Evolutionary conservation across 2,888 invertebrate genomes (phyloP).

Genomic region (Synanthedon andrenaeformis): DNA sequence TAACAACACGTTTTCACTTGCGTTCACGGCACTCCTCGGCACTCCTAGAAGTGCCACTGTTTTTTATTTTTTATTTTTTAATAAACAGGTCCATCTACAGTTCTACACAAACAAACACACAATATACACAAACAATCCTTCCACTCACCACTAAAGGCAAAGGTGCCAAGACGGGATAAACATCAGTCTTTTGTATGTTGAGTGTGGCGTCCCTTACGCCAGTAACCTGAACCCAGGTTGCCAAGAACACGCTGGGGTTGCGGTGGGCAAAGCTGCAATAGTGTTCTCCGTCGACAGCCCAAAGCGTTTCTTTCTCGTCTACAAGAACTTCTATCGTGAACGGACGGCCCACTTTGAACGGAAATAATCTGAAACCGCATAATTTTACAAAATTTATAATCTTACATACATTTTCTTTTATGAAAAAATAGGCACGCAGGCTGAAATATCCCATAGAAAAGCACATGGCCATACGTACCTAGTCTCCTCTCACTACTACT

Average conservation of each 20-base stretch:
- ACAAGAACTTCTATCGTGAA: slow-evolving; percentile 73
- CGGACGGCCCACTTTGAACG: slow-evolving; percentile 52
- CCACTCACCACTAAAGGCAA: slow-evolving; percentile 27
- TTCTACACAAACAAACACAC: too few species aligned
- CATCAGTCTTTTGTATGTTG: slow-evolving; percentile 67
- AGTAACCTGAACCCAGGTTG: slow-evolving; percentile 68
- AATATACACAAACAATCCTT: too few species aligned
- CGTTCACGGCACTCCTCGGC: too few species aligned
- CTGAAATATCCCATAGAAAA: too few species aligned
- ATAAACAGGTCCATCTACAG: too few species aligned
- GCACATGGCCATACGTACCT: too few species aligned
- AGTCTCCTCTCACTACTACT: too few species aligned
- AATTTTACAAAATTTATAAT: background rate
- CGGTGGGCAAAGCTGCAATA: slow-evolving; percentile 78
- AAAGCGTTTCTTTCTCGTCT: slow-evolving; percentile 72
- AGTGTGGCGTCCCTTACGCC: slow-evolving; percentile 74
- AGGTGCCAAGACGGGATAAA: slow-evolving; percentile 38
- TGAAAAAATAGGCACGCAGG: too few species aligned
- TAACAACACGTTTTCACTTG: too few species aligned
- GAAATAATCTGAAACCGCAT: slow-evolving; percentile 45
- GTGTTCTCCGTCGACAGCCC: slow-evolving; percentile 80
- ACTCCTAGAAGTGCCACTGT: too few species aligned
- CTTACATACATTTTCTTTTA: background rate
- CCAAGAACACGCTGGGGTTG: slow-evolving; percentile 33
- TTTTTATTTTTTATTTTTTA: too few species aligned